Evolutionary conservation across 2,797 vertebrate species (phyloP).

Genomic region (Chaenodraco wilsoni): DNA sequence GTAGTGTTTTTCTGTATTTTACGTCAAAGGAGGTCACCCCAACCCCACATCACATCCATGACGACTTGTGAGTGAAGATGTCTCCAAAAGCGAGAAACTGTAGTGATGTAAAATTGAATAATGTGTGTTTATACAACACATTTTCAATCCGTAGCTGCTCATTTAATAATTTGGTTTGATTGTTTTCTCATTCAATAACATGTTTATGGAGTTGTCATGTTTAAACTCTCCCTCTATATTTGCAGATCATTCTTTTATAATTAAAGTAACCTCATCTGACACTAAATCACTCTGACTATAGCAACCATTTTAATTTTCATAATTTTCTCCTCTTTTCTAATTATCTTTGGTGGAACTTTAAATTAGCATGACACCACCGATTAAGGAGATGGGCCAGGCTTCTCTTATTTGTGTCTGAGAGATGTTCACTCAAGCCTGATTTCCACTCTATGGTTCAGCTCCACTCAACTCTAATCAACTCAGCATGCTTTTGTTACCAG

Average conservation of each 20-base stretch:
- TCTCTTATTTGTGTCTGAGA: constrained; percentile 37
- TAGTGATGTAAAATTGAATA: constrained; percentile 24
- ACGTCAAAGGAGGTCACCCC: not conserved
- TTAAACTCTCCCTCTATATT: constrained; percentile 46
- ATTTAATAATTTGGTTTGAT: constrained; percentile 35
- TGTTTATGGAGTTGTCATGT: constrained; percentile 24
- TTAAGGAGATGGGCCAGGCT: constrained; percentile 26
- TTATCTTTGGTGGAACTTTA: constrained; percentile 46
- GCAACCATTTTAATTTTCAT: constrained; percentile 36
- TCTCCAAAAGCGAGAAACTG: constrained; percentile 15
- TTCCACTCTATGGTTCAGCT: not conserved
- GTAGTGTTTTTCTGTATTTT: constrained; percentile 19
- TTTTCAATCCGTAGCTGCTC: constrained; percentile 15
- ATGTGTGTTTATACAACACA: constrained; percentile 14
- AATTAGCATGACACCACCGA: constrained; percentile 44
- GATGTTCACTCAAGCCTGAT: constrained; percentile 26
- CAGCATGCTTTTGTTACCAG: too few relatives aligned
- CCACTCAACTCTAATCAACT: too few relatives aligned
- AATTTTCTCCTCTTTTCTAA: constrained; percentile 49
- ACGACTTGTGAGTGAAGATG: not conserved
- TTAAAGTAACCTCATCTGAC: constrained; percentile 48
- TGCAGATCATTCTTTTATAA: constrained; percentile 47
- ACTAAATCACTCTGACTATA: constrained; percentile 39
- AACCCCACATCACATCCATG: constrained; percentile 11
- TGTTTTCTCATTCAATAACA: not conserved